Conservation (phyloP, 2,888 invertebrate genomes). For the Chesias legatella region DNA sequence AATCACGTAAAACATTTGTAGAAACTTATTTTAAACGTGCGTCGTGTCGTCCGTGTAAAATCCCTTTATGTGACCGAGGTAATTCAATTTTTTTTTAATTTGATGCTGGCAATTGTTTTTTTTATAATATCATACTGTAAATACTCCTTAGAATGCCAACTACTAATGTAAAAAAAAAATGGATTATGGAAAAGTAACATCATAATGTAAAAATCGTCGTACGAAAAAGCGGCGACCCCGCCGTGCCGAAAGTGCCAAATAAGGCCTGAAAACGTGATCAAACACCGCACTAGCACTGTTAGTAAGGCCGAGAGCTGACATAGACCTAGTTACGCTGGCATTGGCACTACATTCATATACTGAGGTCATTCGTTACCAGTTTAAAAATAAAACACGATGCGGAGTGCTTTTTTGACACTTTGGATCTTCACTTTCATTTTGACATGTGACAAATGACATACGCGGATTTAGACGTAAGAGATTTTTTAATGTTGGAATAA, state of each 20-base stretch:
- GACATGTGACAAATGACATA: slow-evolving; percentile 13
- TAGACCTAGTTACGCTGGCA: slow-evolving; percentile 76
- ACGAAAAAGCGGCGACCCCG: slow-evolving; percentile 42
- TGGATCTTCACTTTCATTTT: slow-evolving; percentile 23
- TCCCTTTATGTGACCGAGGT: no score
- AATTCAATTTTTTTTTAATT: no score
- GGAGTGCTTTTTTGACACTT: slow-evolving; percentile 50
- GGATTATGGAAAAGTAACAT: slow-evolving; percentile 7
- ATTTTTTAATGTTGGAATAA: background rate
- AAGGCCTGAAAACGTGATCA: slow-evolving; percentile 46
- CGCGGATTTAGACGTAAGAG: slow-evolving; percentile 2
- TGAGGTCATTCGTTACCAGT: slow-evolving; percentile 69
- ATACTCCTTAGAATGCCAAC: no score
- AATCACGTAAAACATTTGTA: no score
- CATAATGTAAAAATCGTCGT: slow-evolving; percentile 20
- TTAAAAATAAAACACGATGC: slow-evolving; percentile 67
- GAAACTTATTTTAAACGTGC: no score
- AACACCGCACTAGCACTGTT: slow-evolving; percentile 33
- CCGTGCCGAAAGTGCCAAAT: slow-evolving; percentile 45
- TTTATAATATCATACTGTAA: no score
- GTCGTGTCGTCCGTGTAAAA: no score
- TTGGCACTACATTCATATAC: slow-evolving; percentile 79
- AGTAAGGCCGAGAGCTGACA: slow-evolving; percentile 73
- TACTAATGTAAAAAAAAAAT: background rate
- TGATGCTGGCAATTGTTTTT: no score